A percentile compares a stretch with the other conserved stretches of the same genome.
phyloP scores from a whole-genome alignment of 2,797 vertebrate species.

The Delichon dasypus region DNA sequence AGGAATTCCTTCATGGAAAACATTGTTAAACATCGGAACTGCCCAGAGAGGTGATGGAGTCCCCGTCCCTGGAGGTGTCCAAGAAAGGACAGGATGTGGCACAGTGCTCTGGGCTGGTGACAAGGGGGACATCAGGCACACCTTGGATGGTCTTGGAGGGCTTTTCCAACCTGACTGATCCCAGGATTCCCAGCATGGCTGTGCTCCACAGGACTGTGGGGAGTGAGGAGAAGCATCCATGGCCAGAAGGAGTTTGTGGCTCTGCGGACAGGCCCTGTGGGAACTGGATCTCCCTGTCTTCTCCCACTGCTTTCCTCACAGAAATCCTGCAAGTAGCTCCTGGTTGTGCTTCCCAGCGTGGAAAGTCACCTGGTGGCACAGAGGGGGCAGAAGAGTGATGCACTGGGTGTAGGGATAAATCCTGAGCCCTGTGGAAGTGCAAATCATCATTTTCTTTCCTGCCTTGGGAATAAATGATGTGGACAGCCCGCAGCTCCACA shows the following conservation, averaged over 20 bases:
- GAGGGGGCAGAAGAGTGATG: too few relatives aligned
- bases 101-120: background rate
- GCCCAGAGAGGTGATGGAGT: too few relatives aligned
- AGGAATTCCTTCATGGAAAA: background rate
- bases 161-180: background rate
- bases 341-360: background rate
- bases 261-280: background rate
- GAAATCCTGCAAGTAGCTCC: background rate
- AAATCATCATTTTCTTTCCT: background rate
- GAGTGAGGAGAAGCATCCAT: background rate
- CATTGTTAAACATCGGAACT: background rate
- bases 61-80: background rate
- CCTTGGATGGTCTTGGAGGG: background rate
- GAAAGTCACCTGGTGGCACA: background rate
- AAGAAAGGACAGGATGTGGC: background rate
- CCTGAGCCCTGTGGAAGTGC: fast-evolving
- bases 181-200: fast-evolving
- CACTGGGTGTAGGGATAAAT: background rate
- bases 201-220: background rate
- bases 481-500: fast-evolving
- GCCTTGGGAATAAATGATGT: fast-evolving
- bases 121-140: background rate
- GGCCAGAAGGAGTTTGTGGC: background rate
- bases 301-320: background rate
- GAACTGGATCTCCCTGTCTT: fast-evolving